These are phyloP conservation scores for Furcifer pardalis DNA, from an alignment of 2,797 vertebrate species.

Conservation along the genomic window DNA sequence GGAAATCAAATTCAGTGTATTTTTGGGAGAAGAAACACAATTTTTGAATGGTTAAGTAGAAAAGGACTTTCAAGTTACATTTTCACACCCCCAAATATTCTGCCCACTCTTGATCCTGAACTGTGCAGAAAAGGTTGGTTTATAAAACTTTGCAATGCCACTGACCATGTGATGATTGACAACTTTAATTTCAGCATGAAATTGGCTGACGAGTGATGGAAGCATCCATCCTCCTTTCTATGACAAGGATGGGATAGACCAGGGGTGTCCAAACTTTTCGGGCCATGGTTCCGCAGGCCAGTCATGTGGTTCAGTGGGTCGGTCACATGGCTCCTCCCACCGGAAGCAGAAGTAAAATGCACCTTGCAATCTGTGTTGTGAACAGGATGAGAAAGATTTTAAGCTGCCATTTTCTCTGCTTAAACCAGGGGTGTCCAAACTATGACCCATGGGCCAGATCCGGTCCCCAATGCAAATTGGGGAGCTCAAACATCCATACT, in stretches of 20 bases:
- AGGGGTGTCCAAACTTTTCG: no score
- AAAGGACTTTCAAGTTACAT: conserved; percentile 43
- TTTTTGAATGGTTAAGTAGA: conserved; percentile 41
- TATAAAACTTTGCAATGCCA: conserved; percentile 58
- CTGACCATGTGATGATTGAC: conserved; percentile 72
- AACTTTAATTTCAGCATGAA: conserved; percentile 75
- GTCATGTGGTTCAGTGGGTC: no score
- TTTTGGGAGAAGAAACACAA: not conserved
- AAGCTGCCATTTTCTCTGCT: no score
- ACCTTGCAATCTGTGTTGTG: no score
- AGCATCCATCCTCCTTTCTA: conserved; percentile 59
- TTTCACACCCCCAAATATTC: conserved; percentile 45
- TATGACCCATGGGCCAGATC: no score
- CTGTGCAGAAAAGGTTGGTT: conserved; percentile 44
- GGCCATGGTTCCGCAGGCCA: no score
- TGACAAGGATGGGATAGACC: conserved; percentile 57
- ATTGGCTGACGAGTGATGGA: conserved; percentile 69
- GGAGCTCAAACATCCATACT: no score
- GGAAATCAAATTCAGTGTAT: conserved; percentile 44
- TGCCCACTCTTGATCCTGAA: conserved; percentile 49
- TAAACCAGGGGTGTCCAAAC: no score
- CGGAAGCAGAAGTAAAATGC: no score
- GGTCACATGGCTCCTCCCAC: no score
- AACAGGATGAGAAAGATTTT: no score
- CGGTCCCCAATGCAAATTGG: no score